These are phyloP conservation scores for Microchirus variegatus DNA, from an alignment of 2,797 vertebrate species.

Conservation along the genomic window DNA sequence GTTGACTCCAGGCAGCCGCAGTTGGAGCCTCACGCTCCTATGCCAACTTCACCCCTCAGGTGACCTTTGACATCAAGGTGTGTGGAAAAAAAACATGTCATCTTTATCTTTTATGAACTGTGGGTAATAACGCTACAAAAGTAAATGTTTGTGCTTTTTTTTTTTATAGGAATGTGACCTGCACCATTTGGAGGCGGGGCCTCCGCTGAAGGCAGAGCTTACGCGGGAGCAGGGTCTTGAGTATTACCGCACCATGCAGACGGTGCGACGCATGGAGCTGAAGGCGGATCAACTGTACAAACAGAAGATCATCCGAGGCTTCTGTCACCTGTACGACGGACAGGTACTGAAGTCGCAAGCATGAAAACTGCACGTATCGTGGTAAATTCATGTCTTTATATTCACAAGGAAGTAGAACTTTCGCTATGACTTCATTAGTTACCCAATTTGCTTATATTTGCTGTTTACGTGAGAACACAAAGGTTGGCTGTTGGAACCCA, in stretches of 20 bases:
- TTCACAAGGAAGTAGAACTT: no score
- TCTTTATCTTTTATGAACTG: no score
- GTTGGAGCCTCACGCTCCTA: constrained; percentile 85
- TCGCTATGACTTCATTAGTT: no score
- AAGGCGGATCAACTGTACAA: constrained; percentile 98
- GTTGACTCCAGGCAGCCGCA: constrained; percentile 78
- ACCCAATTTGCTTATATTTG: no score
- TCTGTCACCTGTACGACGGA: constrained; percentile 96
- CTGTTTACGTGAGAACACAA: no score
- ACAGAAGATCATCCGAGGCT: constrained; percentile 97
- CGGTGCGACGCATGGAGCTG: constrained; percentile 93
- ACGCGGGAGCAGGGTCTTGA: constrained; percentile 92
- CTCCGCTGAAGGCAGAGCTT: constrained; percentile 79
- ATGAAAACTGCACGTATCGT: background rate
- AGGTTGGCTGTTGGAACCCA: no score
- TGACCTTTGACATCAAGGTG: constrained; percentile 92
- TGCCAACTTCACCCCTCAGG: constrained; percentile 88
- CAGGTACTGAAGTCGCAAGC: constrained; percentile 78
- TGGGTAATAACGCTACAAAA: background rate
- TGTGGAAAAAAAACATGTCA: no score
- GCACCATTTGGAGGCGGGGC: constrained; percentile 90
- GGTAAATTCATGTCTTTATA: background rate
- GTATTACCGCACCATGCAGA: constrained; percentile 95
- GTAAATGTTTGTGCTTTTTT: background rate
- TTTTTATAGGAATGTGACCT: constrained; percentile 83